Conservation (phyloP, 64 coral and sea anemone genomes). For the Montipora foliosa region DNA sequence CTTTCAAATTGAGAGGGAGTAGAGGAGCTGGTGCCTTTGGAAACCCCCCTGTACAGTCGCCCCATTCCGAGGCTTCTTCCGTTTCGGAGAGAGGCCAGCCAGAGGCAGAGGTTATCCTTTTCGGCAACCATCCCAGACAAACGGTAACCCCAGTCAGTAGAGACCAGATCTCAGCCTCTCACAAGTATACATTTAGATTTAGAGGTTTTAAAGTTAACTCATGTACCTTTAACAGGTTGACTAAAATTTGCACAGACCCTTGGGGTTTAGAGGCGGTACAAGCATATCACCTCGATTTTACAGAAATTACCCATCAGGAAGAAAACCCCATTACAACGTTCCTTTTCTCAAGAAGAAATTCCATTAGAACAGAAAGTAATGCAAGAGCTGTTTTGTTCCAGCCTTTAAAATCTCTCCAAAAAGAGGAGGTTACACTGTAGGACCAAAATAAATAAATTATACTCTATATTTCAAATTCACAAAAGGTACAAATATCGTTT, state of each 20-base stretch:
- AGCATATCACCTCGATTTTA: no score
- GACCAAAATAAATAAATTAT: no score
- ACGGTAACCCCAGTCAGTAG: not conserved
- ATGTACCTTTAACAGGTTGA: not conserved
- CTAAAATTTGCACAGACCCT: not conserved
- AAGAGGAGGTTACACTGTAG: no score
- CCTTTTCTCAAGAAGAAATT: no score
- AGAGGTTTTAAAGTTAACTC: not conserved
- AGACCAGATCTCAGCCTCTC: not conserved
- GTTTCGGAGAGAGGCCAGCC: not conserved
- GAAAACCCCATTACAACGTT: no score
- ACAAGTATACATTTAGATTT: not conserved
- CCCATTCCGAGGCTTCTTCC: not conserved
- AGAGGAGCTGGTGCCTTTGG: not conserved
- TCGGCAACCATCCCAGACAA: not conserved
- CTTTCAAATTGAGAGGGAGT: not conserved
- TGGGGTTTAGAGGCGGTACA: no score
- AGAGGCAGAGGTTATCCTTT: not conserved
- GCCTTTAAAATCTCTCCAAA: no score
- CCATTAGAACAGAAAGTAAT: no score
- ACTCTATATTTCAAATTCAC: no score
- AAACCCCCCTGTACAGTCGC: not conserved
- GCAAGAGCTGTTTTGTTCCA: no score
- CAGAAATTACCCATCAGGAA: no score
- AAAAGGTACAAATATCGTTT: no score